A percentile compares a stretch with the other conserved stretches of the same genome.
phyloP scores from a whole-genome alignment of 1,140 invertebrate genomes.

The Planococcus citri region DNA sequence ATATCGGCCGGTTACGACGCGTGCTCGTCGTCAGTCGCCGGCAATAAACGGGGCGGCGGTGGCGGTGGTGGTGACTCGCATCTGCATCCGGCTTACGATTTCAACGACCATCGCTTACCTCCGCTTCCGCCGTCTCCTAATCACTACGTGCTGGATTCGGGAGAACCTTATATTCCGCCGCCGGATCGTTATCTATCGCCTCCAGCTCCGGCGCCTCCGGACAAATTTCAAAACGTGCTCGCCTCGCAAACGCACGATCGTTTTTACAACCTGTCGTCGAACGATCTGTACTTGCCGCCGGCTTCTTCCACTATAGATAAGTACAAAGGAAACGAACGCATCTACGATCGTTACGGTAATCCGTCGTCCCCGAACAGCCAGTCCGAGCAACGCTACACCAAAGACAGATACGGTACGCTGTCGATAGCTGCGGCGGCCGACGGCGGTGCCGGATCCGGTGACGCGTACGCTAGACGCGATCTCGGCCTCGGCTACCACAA shows the following conservation, averaged over 20 bases:
- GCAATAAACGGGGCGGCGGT: not conserved
- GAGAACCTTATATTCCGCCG: not conserved
- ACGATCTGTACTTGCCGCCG: not conserved
- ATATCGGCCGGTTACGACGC: not conserved
- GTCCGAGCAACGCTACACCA: slow-evolving; percentile 37
- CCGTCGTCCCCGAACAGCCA: slow-evolving; percentile 36
- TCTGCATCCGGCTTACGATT: not conserved
- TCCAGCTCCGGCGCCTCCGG: not conserved
- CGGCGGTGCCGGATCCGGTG: slow-evolving; percentile 36
- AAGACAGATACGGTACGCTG: slow-evolving; percentile 26
- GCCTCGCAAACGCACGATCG: not conserved
- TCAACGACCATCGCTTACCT: slow-evolving; percentile 6
- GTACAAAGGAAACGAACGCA: not conserved
- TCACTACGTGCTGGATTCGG: not conserved
- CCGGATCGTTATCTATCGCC: not conserved
- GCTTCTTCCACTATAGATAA: not conserved
- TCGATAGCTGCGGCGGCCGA: slow-evolving; percentile 40
- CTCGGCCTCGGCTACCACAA: slow-evolving; percentile 44
- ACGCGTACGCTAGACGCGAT: slow-evolving; percentile 46
- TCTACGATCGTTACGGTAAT: slow-evolving; percentile 17
- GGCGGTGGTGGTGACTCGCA: too few species aligned
- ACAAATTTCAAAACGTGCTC: not conserved
- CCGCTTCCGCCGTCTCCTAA: not conserved
- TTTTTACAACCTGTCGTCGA: not conserved
- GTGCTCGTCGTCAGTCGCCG: too few species aligned